Conservation (phyloP, 2,888 invertebrate genomes). For the Hoplodrina ambigua region DNA sequence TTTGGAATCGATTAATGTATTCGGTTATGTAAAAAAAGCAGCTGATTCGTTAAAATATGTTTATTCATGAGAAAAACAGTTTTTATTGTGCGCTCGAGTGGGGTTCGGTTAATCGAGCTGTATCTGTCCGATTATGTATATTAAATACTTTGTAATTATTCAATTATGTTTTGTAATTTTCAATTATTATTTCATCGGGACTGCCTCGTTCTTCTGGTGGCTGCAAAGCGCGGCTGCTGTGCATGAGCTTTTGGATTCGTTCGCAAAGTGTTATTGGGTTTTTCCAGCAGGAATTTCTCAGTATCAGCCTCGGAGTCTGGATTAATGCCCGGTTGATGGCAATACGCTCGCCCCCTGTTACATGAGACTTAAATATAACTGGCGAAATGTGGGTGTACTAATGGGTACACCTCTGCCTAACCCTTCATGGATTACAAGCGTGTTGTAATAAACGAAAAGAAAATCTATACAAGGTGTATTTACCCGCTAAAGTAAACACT, state of each 20-base stretch:
- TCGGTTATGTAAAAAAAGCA: slow-evolving; percentile 16
- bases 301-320: too few relatives aligned
- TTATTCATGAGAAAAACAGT: slow-evolving; percentile 21
- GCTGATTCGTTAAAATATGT: slow-evolving; percentile 22
- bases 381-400: too few relatives aligned
- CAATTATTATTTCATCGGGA: not conserved
- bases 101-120: not conserved
- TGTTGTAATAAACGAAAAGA: not conserved
- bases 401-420: too few relatives aligned
- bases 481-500: slow-evolving; percentile 9
- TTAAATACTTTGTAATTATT: not conserved
- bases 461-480: not conserved
- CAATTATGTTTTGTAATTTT: not conserved
- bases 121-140: not conserved
- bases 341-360: too few relatives aligned
- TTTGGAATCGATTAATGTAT: slow-evolving; percentile 23
- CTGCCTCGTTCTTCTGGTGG: too few relatives aligned
- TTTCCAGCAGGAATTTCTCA: too few relatives aligned
- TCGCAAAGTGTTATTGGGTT: too few relatives aligned
- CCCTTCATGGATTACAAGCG: too few relatives aligned
- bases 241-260: too few relatives aligned
- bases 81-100: not conserved
- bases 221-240: too few relatives aligned
- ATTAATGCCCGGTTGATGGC: too few relatives aligned
- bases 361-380: too few relatives aligned